Evolutionary conservation across 2,888 invertebrate genomes (phyloP).

Genomic region (Notocelia uddmanniana): DNA sequence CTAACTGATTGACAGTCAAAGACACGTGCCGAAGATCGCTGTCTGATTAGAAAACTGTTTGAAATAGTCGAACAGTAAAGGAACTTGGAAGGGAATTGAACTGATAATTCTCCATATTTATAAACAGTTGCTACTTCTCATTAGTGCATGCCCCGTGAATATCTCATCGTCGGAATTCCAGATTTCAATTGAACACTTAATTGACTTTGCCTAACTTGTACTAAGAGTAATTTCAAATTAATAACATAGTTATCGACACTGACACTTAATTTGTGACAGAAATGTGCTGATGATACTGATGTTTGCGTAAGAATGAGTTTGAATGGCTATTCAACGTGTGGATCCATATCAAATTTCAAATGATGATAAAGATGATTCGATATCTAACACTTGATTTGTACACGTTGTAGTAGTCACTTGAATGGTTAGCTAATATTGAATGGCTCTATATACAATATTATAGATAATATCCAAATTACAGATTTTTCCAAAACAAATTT

Average conservation of each 20-base stretch:
- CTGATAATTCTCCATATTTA: conserved; percentile 74
- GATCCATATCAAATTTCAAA: conserved; percentile 5
- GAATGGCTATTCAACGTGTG: background rate
- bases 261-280: conserved; percentile 19
- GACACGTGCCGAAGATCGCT: background rate
- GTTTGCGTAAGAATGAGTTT: background rate
- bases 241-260: conserved; percentile 24
- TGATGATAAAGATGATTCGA: conserved; percentile 4
- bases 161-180: conserved; percentile 45
- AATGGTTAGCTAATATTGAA: background rate
- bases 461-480: too few species aligned
- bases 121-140: conserved; percentile 76
- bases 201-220: conserved; percentile 19
- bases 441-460: background rate
- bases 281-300: conserved; percentile 4
- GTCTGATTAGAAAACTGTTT: background rate
- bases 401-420: too few species aligned
- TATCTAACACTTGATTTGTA: conserved; percentile 7
- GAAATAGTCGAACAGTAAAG: background rate
- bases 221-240: conserved; percentile 24
- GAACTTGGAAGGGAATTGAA: background rate
- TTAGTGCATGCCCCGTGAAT: conserved; percentile 59
- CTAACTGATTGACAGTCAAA: background rate
- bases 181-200: conserved; percentile 35
- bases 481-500: too few species aligned